Percentiles rank a stretch among this genome's conserved stretches.
Evolutionary conservation across 2,113 vertebrate species (phyloP).

Genomic region (Alaudala cheleensis): DNA sequence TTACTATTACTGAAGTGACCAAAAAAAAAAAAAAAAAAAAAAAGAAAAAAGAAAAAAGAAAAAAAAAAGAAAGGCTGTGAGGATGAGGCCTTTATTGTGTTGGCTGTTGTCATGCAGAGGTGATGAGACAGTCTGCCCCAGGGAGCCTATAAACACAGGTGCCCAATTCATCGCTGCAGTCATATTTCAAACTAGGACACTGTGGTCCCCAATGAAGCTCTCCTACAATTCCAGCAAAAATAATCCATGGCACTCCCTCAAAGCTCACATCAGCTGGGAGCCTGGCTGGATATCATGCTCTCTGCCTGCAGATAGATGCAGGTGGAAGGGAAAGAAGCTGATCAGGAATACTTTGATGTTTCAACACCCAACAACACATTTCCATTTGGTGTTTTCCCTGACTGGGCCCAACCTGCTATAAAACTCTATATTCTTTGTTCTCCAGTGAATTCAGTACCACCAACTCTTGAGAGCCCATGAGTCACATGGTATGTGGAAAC

Average conservation of each 20-base stretch:
- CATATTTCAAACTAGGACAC: slow-evolving; percentile 23
- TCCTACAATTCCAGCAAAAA: not conserved
- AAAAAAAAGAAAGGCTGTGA: not conserved
- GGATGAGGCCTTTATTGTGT: slow-evolving; percentile 2
- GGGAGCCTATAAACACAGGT: not conserved
- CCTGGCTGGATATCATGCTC: not conserved
- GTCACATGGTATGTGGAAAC: not conserved
- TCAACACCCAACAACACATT: not conserved
- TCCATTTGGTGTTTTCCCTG: not conserved
- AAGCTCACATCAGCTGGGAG: not conserved
- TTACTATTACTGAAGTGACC: slow-evolving; percentile 32
- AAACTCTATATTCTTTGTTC: slow-evolving; percentile 10
- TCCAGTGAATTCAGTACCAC: not conserved
- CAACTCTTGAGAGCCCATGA: not conserved
- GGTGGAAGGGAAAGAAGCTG: not conserved
- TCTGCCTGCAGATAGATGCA: not conserved
- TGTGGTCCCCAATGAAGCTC: not conserved
- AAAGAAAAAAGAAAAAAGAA: not conserved
- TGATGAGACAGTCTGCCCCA: slow-evolving; percentile 38
- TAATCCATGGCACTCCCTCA: not conserved
- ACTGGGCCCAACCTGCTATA: not conserved
- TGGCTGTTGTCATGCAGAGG: slow-evolving; percentile 12
- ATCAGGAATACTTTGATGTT: not conserved
- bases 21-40: not conserved
- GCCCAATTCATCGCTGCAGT: not conserved